phyloP scores from a whole-genome alignment of 2,888 invertebrate genomes.

The Pogonocherus hispidulus region DNA sequence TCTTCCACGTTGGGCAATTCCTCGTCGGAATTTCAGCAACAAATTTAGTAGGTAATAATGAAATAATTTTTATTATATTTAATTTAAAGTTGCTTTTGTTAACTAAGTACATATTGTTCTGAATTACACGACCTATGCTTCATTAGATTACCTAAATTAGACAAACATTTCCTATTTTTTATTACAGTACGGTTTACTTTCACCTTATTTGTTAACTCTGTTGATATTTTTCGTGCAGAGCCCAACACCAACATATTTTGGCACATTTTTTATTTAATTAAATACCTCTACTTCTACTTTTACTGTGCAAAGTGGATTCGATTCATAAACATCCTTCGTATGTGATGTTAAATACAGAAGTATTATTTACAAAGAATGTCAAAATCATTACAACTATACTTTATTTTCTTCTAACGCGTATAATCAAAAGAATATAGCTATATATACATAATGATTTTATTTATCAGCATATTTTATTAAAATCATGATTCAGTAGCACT shows the following conservation, averaged over 20 bases:
- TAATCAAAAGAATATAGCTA: no score
- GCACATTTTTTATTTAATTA: not conserved
- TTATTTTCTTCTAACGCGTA: no score
- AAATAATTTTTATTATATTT: slow-evolving; percentile 33
- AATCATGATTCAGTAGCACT: not conserved
- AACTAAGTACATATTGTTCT: slow-evolving; percentile 29
- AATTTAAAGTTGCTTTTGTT: slow-evolving; percentile 28
- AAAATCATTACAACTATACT: no score
- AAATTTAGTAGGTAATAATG: slow-evolving; percentile 20
- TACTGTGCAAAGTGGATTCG: no score
- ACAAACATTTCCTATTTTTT: slow-evolving; percentile 29
- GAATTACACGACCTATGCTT: slow-evolving; percentile 29
- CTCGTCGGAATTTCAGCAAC: slow-evolving; percentile 17
- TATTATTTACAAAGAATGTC: no score
- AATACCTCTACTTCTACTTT: no score
- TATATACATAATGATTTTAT: no score
- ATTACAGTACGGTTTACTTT: slow-evolving; percentile 24
- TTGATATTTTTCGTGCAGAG: no score
- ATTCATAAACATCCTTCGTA: no score
- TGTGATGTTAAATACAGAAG: no score
- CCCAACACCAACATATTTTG: not conserved
- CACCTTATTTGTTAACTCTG: slow-evolving; percentile 21
- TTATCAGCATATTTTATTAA: not conserved
- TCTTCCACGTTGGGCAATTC: slow-evolving; percentile 14
- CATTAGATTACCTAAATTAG: slow-evolving; percentile 25